These are phyloP conservation scores for Agrochola circellaris DNA, from an alignment of 2,888 invertebrate genomes.

Conservation along the genomic window DNA sequence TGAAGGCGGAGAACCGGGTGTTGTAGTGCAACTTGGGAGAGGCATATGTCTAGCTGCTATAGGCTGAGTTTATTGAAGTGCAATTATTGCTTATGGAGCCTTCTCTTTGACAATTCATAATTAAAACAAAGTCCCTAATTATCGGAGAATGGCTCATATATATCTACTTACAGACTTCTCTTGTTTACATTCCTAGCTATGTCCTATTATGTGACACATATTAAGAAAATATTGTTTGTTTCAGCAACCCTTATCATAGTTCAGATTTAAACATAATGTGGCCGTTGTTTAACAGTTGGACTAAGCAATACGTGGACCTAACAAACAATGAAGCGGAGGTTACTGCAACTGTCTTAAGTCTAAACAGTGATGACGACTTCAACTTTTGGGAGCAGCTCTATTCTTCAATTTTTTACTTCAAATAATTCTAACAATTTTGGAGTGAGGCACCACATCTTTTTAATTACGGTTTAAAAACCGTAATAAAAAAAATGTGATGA, in stretches of 20 bases:
- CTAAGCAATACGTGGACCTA: constrained; percentile 17
- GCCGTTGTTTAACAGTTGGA: constrained; percentile 18
- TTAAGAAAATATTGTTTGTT: constrained; percentile 6
- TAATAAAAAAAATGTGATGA: too few species aligned
- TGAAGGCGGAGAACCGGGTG: not conserved
- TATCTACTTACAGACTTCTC: not conserved
- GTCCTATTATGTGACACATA: not conserved
- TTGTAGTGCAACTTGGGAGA: not conserved
- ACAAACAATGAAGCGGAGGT: constrained; percentile 1
- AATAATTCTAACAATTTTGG: not conserved
- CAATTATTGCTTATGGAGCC: too few species aligned
- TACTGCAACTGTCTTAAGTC: not conserved
- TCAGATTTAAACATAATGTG: not conserved
- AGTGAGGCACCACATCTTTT: not conserved
- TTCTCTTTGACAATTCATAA: not conserved
- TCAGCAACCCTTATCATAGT: constrained; percentile 28
- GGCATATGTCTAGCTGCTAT: not conserved
- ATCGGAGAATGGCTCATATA: not conserved
- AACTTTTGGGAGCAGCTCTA: constrained; percentile 25
- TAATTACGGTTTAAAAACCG: too few species aligned
- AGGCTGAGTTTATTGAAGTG: not conserved
- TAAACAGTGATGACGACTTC: not conserved
- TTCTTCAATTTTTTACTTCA: not conserved
- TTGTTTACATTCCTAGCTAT: not conserved
- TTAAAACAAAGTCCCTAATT: not conserved